A percentile compares a stretch with the other conserved stretches of the same genome.
Evolutionary conservation across 2,888 invertebrate species (phyloP).

Genomic region (Ophion ventricosus): DNA sequence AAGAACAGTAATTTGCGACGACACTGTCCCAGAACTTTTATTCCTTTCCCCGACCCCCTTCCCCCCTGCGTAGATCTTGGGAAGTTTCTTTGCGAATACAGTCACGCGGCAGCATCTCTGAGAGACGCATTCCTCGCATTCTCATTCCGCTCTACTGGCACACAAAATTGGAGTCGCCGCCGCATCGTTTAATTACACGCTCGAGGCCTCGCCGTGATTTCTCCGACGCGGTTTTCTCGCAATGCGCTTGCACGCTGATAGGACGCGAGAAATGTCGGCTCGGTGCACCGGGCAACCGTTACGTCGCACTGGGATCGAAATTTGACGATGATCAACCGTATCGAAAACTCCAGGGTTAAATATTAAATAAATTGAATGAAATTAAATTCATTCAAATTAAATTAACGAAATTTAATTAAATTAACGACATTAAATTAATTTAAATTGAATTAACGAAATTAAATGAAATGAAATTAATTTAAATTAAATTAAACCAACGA

Average conservation of each 20-base stretch:
- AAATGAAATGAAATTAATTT: too few relatives aligned
- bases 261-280: neutral
- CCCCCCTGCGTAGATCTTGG: neutral
- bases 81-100: neutral
- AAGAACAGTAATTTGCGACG: neutral
- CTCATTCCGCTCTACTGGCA: conserved; percentile 45
- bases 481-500: too few relatives aligned
- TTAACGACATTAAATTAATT: too few relatives aligned
- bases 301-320: neutral
- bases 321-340: neutral
- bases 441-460: too few relatives aligned
- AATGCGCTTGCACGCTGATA: neutral
- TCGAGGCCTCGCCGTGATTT: neutral
- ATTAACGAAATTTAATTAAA: too few relatives aligned
- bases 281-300: neutral
- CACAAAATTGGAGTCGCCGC: conserved; percentile 45
- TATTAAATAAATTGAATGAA: neutral
- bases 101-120: neutral
- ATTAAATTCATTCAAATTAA: too few relatives aligned
- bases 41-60: too few relatives aligned
- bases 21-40: neutral
- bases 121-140: conserved; percentile 30
- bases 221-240: conserved; percentile 12
- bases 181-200: conserved; percentile 42
- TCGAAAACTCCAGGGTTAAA: neutral